Percentiles rank a stretch among this genome's conserved stretches.
These are phyloP conservation scores for Lepisosteus osseus DNA, from an alignment of 2,113 vertebrate species.

Conservation along the genomic window DNA sequence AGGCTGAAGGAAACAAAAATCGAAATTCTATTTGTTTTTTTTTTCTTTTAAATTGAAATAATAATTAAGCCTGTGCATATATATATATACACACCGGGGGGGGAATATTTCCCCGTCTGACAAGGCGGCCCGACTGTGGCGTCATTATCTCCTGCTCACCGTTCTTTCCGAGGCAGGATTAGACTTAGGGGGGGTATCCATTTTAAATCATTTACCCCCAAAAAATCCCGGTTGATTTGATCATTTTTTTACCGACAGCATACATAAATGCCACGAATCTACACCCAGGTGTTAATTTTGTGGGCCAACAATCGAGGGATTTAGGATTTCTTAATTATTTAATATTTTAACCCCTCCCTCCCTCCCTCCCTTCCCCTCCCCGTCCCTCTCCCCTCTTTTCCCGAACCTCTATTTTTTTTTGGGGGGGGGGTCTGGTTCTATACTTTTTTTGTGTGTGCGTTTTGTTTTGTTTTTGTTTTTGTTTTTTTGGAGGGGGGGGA, in stretches of 20 bases:
- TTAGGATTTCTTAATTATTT: constrained; percentile 52
- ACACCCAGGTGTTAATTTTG: constrained; percentile 53
- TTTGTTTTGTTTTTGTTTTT: not conserved
- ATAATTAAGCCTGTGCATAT: constrained; percentile 34
- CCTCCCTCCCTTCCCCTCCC: constrained; percentile 49
- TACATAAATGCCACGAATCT: constrained; percentile 59
- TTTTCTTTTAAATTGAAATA: constrained; percentile 20
- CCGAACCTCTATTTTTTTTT: constrained; percentile 30
- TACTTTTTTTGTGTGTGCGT: no score
- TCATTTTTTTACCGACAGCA: constrained; percentile 39
- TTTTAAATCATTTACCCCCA: constrained; percentile 44
- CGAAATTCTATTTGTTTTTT: not conserved
- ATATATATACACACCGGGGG: constrained; percentile 48
- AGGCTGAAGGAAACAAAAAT: constrained; percentile 5
- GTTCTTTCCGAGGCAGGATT: constrained; percentile 45
- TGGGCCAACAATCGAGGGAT: constrained; percentile 51
- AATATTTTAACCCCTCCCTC: constrained; percentile 39
- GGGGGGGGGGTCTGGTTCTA: constrained; percentile 20
- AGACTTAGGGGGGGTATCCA: constrained; percentile 19
- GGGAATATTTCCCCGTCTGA: constrained; percentile 46
- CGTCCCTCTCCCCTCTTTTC: not conserved
- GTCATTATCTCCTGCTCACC: constrained; percentile 59
- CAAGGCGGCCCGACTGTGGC: constrained; percentile 49
- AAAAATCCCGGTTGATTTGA: constrained; percentile 29
- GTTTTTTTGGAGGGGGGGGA: constrained; percentile 44